These are phyloP conservation scores for Syngnathus typhle DNA, from an alignment of 2,113 vertebrate genomes.

Conservation along the genomic window DNA sequence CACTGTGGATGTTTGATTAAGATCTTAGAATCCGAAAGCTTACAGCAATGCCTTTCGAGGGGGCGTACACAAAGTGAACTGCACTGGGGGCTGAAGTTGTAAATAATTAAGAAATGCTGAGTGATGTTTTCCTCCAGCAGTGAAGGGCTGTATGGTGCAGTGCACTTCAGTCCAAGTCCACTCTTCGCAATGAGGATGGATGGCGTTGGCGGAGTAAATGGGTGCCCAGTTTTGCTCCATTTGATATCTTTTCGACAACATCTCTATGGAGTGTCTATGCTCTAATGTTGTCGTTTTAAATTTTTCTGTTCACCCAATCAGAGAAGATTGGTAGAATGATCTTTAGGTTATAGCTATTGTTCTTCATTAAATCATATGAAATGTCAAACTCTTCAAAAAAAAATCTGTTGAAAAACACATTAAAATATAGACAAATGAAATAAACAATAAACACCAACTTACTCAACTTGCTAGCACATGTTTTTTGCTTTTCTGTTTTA, in stretches of 20 bases:
- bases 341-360: neutral
- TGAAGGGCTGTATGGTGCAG: constrained; percentile 48
- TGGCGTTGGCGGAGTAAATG: constrained; percentile 31
- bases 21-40: constrained; percentile 20
- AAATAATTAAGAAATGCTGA: constrained; percentile 72
- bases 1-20: constrained; percentile 17
- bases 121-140: constrained; percentile 61
- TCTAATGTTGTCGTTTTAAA: neutral
- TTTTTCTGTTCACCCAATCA: constrained; percentile 7
- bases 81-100: constrained; percentile 46
- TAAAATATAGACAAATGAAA: neutral
- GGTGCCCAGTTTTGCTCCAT: constrained; percentile 16
- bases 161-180: constrained; percentile 31
- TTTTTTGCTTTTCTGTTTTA: neutral
- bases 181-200: constrained; percentile 21
- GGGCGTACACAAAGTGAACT: constrained; percentile 27
- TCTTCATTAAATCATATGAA: neutral
- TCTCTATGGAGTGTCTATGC: neutral
- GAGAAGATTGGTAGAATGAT: neutral
- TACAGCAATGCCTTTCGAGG: constrained; percentile 35
- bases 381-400: neutral
- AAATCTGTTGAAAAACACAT: neutral
- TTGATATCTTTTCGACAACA: constrained; percentile 12
- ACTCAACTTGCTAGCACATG: neutral
- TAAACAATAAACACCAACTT: neutral